Evolutionary conservation across 2,888 invertebrate species (phyloP), one percentile per base, ranked within the genome.

Genomic region (Miltochrista miniata): DNA sequence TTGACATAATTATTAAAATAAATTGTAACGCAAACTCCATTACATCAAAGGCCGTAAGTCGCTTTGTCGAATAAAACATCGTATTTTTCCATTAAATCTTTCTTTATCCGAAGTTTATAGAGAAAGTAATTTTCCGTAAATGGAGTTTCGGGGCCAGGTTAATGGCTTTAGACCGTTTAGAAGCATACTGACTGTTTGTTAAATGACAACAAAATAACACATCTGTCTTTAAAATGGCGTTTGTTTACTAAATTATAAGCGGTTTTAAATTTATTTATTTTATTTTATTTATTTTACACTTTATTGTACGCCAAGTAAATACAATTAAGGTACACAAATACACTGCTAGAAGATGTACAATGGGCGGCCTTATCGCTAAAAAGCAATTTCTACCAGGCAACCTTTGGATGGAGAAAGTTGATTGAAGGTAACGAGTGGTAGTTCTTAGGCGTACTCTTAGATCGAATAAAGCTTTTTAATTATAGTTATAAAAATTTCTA

Each of bases 51-150:
- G 44, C 48, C 7, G 18, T 15, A 13, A 24, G 48, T 40, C 51
- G 48, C 18, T 18, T 43, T 64, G 41, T 34, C 37, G 29, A 48
- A 51, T 48, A 54, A 64, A 68, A 69, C 29, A 41, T 45, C 52
- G 56, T 56, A 53, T 65, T 70, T 67, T 69, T 54, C 64, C 61
- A 68, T 68, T 68, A 64, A 73, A 69, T 58, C 54, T 64, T 56
- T 54, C 52, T 60, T 60, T 56, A 61, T 59, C 45, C 59, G 59
- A 72, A 75, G 71, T 75, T 72, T 66, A 64, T 58, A 66, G 68
- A 64, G 72, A 74, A 76, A 70, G 74, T 73, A 72, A 76, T 79
- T 77, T 74, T 61, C 67, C 51, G 72, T 70, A 74, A 82, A 79
- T 76, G 71, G 70, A 69, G 60, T 62, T 53, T 40, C 43, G 31